Evolutionary conservation across 2,888 invertebrate genomes (phyloP).

Genomic region (Maniola hyperantus): DNA sequence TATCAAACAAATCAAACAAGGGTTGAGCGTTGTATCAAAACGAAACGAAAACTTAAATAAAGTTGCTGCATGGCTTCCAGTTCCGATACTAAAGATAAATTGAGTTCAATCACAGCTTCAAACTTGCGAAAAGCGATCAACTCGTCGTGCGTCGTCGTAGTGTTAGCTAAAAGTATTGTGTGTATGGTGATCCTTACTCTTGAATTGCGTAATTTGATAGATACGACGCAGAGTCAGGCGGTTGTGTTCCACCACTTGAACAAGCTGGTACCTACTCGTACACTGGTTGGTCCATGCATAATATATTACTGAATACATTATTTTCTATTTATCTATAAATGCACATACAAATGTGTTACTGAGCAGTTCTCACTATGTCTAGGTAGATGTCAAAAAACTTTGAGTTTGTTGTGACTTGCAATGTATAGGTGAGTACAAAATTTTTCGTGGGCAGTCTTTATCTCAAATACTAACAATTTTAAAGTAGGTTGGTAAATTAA

Average conservation of each 20-base stretch:
- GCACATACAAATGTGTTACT: neutral
- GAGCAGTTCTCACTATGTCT: neutral
- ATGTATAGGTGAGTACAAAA: too few relatives aligned
- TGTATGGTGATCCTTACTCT: neutral
- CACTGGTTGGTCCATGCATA: constrained; percentile 8
- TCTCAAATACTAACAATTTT: neutral
- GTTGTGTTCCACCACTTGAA: constrained; percentile 8
- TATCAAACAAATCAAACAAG: too few relatives aligned
- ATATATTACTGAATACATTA: constrained; percentile 14
- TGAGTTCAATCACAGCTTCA: neutral
- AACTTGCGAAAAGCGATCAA: neutral
- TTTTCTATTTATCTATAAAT: neutral
- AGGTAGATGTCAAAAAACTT: neutral
- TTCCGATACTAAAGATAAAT: neutral
- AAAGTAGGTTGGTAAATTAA: too few relatives aligned
- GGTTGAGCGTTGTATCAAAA: too few relatives aligned
- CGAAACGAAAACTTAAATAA: too few relatives aligned
- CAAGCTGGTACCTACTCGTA: constrained; percentile 9
- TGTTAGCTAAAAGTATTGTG: neutral
- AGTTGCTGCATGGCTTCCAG: too few relatives aligned
- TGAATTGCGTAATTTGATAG: constrained; percentile 24
- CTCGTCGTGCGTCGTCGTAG: neutral
- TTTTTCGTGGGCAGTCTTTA: neutral
- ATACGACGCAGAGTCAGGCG: constrained; percentile 30
- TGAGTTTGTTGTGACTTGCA: too few relatives aligned